phyloP scores from a whole-genome alignment of 2,797 vertebrate genomes.

The Todus mexicanus region DNA sequence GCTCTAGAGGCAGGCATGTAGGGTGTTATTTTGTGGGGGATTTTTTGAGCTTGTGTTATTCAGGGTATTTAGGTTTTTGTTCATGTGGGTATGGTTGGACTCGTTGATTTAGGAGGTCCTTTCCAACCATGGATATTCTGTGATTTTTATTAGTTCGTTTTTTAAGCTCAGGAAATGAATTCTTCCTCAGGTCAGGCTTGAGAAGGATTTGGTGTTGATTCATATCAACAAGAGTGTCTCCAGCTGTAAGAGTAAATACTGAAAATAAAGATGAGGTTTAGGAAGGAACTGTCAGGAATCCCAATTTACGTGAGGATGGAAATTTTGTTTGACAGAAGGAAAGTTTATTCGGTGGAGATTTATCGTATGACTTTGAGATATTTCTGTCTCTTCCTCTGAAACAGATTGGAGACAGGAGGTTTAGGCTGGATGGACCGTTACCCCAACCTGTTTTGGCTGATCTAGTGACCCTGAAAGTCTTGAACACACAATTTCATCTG shows the following conservation, averaged over 20 bases:
- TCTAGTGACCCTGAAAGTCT: constrained; percentile 29
- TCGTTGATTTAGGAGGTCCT: too few species aligned
- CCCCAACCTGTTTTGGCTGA: neutral
- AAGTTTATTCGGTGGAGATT: neutral
- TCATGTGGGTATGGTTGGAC: too few species aligned
- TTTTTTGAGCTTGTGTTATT: too few species aligned
- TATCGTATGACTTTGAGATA: constrained; percentile 1
- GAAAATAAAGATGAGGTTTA: constrained; percentile 25
- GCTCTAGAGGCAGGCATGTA: too few species aligned
- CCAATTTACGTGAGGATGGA: neutral
- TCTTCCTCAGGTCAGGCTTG: neutral
- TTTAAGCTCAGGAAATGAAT: neutral
- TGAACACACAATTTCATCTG: constrained; percentile 39
- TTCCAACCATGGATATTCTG: too few species aligned
- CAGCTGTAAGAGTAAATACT: constrained; percentile 30
- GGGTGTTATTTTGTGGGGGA: too few species aligned
- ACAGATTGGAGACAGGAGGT: neutral
- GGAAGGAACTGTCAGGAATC: constrained; percentile 11
- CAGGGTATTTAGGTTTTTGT: too few species aligned
- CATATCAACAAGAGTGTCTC: constrained; percentile 2
- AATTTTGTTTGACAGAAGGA: constrained; percentile 10
- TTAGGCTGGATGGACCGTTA: constrained; percentile 1
- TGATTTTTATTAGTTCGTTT: neutral
- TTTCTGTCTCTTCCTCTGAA: constrained; percentile 17
- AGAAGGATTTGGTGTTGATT: constrained; percentile 19